Percentiles rank a stretch among this genome's conserved stretches.
Evolutionary conservation across 2,888 invertebrate species (phyloP).

Genomic region (Diplazon laetatorius): DNA sequence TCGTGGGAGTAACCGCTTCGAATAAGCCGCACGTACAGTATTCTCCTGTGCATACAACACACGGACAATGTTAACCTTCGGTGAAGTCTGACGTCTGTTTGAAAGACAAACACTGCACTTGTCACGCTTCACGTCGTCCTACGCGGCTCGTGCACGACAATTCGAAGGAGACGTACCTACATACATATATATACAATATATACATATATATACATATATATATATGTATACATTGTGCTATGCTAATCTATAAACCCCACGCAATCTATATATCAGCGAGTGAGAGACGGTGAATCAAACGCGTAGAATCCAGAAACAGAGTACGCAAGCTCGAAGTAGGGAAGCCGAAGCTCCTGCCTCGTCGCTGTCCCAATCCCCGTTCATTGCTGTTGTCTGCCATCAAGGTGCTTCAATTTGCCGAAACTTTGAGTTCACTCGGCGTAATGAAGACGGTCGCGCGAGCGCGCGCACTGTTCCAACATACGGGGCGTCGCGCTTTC

Average conservation of each 20-base stretch:
- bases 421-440: slow-evolving; percentile 68
- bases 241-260: slow-evolving; percentile 55
- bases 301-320: slow-evolving; percentile 26
- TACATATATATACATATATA: too few relatives aligned
- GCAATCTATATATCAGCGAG: slow-evolving; percentile 43
- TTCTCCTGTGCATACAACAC: not conserved
- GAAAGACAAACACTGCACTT: slow-evolving; percentile 53
- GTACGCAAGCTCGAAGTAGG: slow-evolving; percentile 22
- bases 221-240: slow-evolving; percentile 40
- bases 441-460: slow-evolving; percentile 65
- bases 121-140: slow-evolving; percentile 25
- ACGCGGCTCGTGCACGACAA: slow-evolving; percentile 12
- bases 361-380: slow-evolving; percentile 19
- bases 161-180: slow-evolving; percentile 16
- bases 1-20: slow-evolving; percentile 2
- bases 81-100: slow-evolving; percentile 54
- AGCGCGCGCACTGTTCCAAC: slow-evolving; percentile 23
- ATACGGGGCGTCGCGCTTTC: not conserved
- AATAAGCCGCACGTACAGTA: not conserved
- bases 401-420: slow-evolving; percentile 68
- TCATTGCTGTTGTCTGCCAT: slow-evolving; percentile 57
- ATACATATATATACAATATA: too few relatives aligned
- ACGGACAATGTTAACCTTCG: slow-evolving; percentile 16
- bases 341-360: not conserved
- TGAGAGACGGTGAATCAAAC: slow-evolving; percentile 35